Conservation (phyloP, 2,113 vertebrate genomes). For the Aramus guarauna region DNA sequence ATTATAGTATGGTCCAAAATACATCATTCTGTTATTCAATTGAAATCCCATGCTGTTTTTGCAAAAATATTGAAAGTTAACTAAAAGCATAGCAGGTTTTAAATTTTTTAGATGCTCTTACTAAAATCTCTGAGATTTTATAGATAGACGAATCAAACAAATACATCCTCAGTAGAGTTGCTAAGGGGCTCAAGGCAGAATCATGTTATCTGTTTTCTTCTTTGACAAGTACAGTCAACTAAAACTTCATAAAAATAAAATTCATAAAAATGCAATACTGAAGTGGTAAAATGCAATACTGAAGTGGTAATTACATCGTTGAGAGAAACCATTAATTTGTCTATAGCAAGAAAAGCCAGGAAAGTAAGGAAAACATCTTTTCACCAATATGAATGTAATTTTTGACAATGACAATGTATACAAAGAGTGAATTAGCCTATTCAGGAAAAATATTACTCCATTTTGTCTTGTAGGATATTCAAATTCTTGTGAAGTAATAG, state of each 20-base stretch:
- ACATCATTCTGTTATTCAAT: neutral
- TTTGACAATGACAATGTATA: neutral
- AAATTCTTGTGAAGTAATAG: neutral
- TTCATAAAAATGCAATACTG: neutral
- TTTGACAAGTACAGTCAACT: neutral
- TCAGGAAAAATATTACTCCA: neutral
- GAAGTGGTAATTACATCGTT: neutral
- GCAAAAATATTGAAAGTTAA: slow-evolving; percentile 24
- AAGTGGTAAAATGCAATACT: neutral
- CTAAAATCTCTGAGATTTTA: slow-evolving; percentile 5
- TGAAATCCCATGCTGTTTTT: neutral
- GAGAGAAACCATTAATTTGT: neutral
- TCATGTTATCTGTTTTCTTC: neutral
- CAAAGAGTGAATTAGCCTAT: neutral
- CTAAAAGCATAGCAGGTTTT: neutral
- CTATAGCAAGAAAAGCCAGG: neutral
- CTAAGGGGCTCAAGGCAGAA: neutral
- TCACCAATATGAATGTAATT: neutral
- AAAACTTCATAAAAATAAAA: neutral
- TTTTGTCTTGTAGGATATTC: neutral
- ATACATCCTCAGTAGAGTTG: neutral
- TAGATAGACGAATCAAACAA: neutral
- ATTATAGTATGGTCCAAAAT: slow-evolving; percentile 5
- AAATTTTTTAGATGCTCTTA: neutral
- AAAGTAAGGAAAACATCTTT: neutral